These are phyloP conservation scores for Amniataba percoides DNA, from an alignment of 2,797 vertebrate genomes.

Conservation along the genomic window DNA sequence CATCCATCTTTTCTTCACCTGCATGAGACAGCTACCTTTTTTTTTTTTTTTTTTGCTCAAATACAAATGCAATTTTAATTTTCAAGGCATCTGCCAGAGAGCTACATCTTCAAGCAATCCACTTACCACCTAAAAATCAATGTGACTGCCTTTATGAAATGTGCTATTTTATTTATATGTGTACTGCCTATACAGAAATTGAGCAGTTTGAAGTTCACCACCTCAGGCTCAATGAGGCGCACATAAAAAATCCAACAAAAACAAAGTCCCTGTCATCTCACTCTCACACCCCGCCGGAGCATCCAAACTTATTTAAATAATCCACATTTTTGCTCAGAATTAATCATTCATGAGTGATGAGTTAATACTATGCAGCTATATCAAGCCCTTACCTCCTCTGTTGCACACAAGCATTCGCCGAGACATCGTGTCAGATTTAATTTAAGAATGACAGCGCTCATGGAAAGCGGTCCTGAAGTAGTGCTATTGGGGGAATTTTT, in stretches of 20 bases:
- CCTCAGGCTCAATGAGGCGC: background rate
- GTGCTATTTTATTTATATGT: no score
- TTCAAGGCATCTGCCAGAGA: background rate
- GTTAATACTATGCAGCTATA: constrained; percentile 54
- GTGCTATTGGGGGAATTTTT: constrained; percentile 25
- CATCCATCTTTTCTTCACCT: constrained; percentile 39
- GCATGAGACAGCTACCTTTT: background rate
- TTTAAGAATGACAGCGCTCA: constrained; percentile 46
- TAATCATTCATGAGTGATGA: constrained; percentile 55
- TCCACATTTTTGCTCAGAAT: constrained; percentile 56
- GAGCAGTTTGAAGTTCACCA: background rate
- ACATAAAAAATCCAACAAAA: constrained; percentile 5
- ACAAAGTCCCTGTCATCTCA: constrained; percentile 26
- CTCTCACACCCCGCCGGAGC: constrained; percentile 22
- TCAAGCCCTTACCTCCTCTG: constrained; percentile 41
- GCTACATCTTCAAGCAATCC: no score
- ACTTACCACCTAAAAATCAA: no score
- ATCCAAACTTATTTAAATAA: constrained; percentile 61
- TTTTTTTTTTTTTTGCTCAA: background rate
- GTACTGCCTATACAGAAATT: background rate
- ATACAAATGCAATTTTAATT: constrained; percentile 25
- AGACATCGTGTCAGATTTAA: constrained; percentile 55
- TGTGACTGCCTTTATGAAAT: no score
- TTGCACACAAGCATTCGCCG: constrained; percentile 14
- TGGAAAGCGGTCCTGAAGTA: constrained; percentile 41